Evolutionary conservation across 2,113 vertebrate species (phyloP).

Genomic region (Pyxicephalus adspersus): DNA sequence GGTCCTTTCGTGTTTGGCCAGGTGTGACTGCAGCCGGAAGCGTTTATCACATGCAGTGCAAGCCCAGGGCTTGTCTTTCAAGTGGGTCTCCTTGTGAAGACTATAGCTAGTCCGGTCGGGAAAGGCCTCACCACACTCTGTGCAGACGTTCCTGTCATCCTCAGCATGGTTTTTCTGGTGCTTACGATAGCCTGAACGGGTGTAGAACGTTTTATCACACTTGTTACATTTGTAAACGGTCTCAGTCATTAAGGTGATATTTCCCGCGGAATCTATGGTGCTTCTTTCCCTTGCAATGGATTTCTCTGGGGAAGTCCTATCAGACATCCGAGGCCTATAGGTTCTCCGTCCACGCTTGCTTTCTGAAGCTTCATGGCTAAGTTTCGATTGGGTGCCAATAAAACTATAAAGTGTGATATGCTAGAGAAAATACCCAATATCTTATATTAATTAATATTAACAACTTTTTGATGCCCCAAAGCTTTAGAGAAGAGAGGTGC

Average conservation of each 20-base stretch:
- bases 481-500: too few relatives aligned
- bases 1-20: constrained; percentile 42
- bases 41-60: constrained; percentile 36
- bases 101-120: constrained; percentile 12
- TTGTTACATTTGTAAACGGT: constrained; percentile 48
- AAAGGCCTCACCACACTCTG: constrained; percentile 38
- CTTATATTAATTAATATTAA: too few relatives aligned
- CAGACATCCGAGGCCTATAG: neutral
- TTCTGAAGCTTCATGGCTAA: neutral
- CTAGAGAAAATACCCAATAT: too few relatives aligned
- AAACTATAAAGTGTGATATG: too few relatives aligned
- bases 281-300: constrained; percentile 29
- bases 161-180: constrained; percentile 48
- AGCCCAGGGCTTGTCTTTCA: constrained; percentile 2
- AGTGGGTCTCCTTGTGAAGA: constrained; percentile 41
- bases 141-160: constrained; percentile 26
- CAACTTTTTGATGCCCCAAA: too few relatives aligned
- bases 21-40: constrained; percentile 41
- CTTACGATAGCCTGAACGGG: constrained; percentile 40
- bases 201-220: constrained; percentile 53
- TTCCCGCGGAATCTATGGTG: constrained; percentile 14
- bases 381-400: neutral
- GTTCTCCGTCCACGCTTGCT: neutral
- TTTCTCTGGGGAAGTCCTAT: constrained; percentile 25
- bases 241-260: constrained; percentile 31